phyloP scores from a whole-genome alignment of 2,113 vertebrate species.

The Myrmophylax atrothorax region DNA sequence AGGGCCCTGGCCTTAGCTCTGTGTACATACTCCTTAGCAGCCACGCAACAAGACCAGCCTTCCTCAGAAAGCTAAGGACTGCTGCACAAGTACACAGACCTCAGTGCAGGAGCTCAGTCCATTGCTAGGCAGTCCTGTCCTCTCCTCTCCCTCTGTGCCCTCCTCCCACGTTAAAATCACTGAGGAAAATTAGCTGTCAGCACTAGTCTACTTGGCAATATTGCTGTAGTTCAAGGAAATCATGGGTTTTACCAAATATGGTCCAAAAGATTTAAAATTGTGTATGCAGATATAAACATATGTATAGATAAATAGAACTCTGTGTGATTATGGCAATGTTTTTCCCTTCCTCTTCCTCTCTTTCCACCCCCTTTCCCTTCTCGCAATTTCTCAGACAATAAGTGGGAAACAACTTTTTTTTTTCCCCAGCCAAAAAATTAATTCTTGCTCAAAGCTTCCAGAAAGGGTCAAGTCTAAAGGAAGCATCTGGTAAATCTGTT shows the following conservation, averaged over 20 bases:
- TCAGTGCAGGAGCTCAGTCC: neutral
- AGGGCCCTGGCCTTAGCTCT: neutral
- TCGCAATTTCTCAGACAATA: slow-evolving; percentile 51
- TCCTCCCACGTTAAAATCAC: neutral
- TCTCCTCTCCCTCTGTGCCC: neutral
- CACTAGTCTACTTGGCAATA: neutral
- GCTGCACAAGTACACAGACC: neutral
- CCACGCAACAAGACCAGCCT: accelerated
- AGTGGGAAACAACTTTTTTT: slow-evolving; percentile 13
- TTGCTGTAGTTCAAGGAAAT: neutral
- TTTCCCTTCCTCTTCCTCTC: slow-evolving; percentile 42
- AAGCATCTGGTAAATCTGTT: slow-evolving; percentile 51
- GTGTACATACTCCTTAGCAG: accelerated
- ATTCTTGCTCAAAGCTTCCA: slow-evolving; percentile 29
- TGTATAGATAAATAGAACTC: neutral
- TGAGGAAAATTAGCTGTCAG: neutral
- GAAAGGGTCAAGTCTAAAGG: slow-evolving; percentile 31
- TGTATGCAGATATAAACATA: neutral
- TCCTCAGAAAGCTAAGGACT: neutral
- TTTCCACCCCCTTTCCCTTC: neutral
- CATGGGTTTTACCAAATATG: neutral
- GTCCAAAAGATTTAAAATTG: neutral
- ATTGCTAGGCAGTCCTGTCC: neutral
- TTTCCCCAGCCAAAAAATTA: slow-evolving; percentile 26
- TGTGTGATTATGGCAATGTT: neutral